Evolutionary conservation across 2,797 vertebrate genomes (phyloP).

Genomic region (Vipera latastei): DNA sequence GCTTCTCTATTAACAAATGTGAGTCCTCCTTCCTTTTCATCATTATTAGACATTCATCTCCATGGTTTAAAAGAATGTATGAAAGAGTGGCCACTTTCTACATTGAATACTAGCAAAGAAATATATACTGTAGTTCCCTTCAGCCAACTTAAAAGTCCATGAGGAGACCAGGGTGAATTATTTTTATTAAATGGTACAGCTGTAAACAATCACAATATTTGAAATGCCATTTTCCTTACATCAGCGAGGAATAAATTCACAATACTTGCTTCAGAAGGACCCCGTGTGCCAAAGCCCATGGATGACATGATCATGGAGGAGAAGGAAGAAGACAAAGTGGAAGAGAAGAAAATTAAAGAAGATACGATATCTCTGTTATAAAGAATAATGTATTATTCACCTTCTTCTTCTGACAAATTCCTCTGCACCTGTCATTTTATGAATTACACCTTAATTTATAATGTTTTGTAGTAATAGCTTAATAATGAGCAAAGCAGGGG

Average conservation of each 20-base stretch:
- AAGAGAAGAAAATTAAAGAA: not conserved
- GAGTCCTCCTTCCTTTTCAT: not conserved
- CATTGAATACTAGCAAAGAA: not conserved
- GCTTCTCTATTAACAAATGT: not conserved
- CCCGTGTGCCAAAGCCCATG: not conserved
- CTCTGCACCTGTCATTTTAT: not conserved
- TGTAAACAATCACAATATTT: not conserved
- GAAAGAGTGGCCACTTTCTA: conserved; percentile 2
- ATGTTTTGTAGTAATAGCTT: not conserved
- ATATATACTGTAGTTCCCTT: not conserved
- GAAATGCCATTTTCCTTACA: not conserved
- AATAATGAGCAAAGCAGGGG: not conserved
- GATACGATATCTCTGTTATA: not conserved
- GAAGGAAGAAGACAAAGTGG: not conserved
- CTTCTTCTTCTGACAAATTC: not conserved
- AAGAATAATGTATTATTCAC: not conserved
- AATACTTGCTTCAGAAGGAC: not conserved
- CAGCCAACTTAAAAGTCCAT: not conserved
- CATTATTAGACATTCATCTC: not conserved
- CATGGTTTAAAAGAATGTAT: not conserved
- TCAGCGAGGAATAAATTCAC: not conserved
- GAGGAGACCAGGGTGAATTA: not conserved
- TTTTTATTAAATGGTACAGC: not conserved
- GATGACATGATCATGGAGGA: not conserved
- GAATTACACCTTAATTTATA: not conserved